phyloP scores from a whole-genome alignment of 2,888 invertebrate species.

The Willowsia nigromaculata region DNA sequence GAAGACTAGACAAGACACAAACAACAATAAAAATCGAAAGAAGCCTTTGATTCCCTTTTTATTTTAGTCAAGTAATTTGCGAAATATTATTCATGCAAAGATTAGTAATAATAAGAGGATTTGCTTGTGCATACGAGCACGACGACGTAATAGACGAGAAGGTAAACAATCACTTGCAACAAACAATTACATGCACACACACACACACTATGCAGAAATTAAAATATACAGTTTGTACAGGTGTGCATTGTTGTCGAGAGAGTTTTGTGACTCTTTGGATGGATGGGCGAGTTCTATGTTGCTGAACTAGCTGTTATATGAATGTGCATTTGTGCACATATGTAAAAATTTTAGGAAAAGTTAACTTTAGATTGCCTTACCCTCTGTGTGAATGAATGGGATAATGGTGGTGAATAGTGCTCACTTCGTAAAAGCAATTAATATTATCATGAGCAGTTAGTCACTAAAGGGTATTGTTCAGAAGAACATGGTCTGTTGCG shows the following conservation, averaged over 20 bases:
- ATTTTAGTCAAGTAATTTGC: neutral
- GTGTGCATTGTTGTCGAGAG: neutral
- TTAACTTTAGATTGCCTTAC: neutral
- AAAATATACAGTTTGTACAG: neutral
- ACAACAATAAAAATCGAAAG: neutral
- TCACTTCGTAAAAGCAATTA: neutral
- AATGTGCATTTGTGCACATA: neutral
- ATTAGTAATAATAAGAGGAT: neutral
- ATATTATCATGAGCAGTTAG: neutral
- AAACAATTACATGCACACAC: neutral
- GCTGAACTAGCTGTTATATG: slow-evolving; percentile 4
- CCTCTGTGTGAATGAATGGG: neutral
- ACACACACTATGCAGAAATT: neutral
- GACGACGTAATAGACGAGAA: neutral
- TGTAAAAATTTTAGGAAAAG: slow-evolving; percentile 36
- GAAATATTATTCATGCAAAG: neutral
- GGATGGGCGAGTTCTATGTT: slow-evolving; percentile 35
- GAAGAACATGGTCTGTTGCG: slow-evolving; percentile 8
- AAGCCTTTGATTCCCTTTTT: neutral
- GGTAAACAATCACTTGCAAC: neutral
- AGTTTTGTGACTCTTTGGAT: neutral
- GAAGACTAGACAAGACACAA: neutral
- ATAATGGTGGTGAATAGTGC: neutral
- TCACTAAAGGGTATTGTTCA: slow-evolving; percentile 18
- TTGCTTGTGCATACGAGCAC: neutral